These are phyloP conservation scores for Phymorhynchus buccinoides DNA, from an alignment of 1,140 invertebrate genomes.

Conservation along the genomic window DNA sequence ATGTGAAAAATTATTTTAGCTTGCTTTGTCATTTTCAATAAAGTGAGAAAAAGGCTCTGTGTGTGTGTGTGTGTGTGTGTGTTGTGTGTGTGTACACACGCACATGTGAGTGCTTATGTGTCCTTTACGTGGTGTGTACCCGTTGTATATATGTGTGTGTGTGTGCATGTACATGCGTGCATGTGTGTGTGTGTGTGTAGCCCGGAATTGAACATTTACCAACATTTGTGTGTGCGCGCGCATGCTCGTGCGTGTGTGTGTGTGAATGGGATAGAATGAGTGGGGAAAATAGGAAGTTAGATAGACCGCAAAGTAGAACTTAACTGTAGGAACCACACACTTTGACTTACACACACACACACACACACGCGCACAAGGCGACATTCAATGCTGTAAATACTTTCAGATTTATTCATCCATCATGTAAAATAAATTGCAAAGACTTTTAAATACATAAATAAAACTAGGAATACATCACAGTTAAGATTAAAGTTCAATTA, in stretches of 20 bases:
- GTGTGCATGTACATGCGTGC: background rate
- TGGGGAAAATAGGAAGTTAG: too few relatives aligned
- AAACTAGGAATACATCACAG: too few relatives aligned
- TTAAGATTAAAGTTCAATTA: too few relatives aligned
- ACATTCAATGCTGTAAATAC: too few relatives aligned
- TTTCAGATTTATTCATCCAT: too few relatives aligned
- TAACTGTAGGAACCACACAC: too few relatives aligned
- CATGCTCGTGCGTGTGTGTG: background rate
- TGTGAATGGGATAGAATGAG: too few relatives aligned
- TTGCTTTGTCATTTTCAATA: background rate
- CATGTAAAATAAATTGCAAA: too few relatives aligned
- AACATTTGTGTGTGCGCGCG: background rate
- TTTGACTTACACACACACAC: background rate
- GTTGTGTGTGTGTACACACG: background rate
- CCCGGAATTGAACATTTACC: background rate
- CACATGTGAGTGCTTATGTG: background rate
- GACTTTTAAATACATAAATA: too few relatives aligned
- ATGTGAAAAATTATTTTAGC: background rate
- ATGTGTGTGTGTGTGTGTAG: background rate
- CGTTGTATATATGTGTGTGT: too few relatives aligned
- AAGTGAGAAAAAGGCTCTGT: background rate
- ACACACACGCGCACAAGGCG: background rate
- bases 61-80: constrained; percentile 16
- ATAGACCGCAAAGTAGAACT: too few relatives aligned
- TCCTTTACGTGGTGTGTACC: too few relatives aligned